A percentile compares a stretch with the other conserved stretches of the same genome.
phyloP scores from a whole-genome alignment of 1,140 invertebrate species.

The Saccostrea cuccullata region DNA sequence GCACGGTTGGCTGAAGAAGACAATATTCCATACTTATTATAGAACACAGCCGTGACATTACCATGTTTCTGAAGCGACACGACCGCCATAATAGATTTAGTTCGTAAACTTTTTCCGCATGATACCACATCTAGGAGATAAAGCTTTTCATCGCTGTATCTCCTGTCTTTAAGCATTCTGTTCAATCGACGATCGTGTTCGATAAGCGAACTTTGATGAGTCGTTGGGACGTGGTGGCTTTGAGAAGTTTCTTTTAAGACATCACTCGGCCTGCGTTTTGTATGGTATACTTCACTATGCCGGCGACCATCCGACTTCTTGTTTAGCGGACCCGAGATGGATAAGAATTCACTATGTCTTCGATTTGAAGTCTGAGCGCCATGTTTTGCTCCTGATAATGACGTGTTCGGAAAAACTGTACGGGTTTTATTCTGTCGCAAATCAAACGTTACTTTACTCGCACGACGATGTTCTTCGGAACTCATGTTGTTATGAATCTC shows the following conservation, averaged over 20 bases:
- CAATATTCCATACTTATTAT: slow-evolving; percentile 20
- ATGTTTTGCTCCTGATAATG: not conserved
- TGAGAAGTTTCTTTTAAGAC: not conserved
- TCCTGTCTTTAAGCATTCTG: not conserved
- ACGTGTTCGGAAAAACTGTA: not conserved
- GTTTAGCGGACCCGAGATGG: not conserved
- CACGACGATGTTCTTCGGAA: not conserved
- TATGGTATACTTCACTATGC: not conserved
- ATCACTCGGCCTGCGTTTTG: not conserved
- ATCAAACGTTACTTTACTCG: not conserved
- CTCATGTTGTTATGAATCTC: not conserved
- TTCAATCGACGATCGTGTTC: not conserved
- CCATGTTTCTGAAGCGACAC: slow-evolving; percentile 4
- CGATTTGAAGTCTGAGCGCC: not conserved
- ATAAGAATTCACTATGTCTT: not conserved
- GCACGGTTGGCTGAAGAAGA: slow-evolving; percentile 11
- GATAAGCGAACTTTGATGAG: not conserved
- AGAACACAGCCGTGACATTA: slow-evolving; percentile 6
- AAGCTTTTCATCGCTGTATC: slow-evolving; percentile 1
- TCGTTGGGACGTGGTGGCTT: not conserved
- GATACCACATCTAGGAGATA: not conserved
- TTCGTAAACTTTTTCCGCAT: not conserved
- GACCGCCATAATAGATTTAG: not conserved
- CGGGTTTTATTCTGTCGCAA: not conserved
- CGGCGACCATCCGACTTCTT: not conserved